A percentile compares a stretch with the other conserved stretches of the same genome.
Evolutionary conservation across 2,888 invertebrate genomes (phyloP).

Genomic region (Volucella zonaria): DNA sequence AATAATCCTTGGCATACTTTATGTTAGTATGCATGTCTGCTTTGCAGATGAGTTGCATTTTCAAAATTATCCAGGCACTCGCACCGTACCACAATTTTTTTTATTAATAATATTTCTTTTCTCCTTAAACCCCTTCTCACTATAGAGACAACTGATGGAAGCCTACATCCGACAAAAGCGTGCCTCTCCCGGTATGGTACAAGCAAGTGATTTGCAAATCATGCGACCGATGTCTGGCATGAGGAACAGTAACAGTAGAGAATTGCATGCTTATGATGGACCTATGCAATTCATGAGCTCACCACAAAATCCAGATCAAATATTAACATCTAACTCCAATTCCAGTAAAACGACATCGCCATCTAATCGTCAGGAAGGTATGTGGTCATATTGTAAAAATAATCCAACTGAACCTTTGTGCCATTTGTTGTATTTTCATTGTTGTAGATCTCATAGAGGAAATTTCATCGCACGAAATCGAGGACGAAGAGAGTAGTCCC

Average conservation of each 20-base stretch:
- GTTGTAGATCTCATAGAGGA: constrained; percentile 80
- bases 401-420: constrained; percentile 5
- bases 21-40: background rate
- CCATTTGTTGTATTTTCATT: background rate
- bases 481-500: constrained; percentile 86
- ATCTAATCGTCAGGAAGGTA: constrained; percentile 79
- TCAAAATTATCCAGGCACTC: constrained; percentile 18
- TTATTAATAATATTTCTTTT: constrained; percentile 32
- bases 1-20: constrained; percentile 54
- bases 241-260: constrained; percentile 86
- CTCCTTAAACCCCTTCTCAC: constrained; percentile 1
- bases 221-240: constrained; percentile 89
- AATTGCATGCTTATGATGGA: constrained; percentile 88
- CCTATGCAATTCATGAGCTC: constrained; percentile 93
- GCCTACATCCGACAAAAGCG: constrained; percentile 94
- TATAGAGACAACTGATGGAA: constrained; percentile 92
- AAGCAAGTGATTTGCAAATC: constrained; percentile 91
- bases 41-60: constrained; percentile 6
- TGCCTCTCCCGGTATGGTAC: constrained; percentile 92
- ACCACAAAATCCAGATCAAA: constrained; percentile 91
- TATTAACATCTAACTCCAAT: constrained; percentile 81
- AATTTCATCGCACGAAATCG: constrained; percentile 83
- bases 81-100: background rate
- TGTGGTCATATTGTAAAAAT: constrained; percentile 32
- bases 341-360: constrained; percentile 75